Base-by-base conservation (phyloP, 2,113 vertebrate genomes). In the Caloenas nicobarica region DNA sequence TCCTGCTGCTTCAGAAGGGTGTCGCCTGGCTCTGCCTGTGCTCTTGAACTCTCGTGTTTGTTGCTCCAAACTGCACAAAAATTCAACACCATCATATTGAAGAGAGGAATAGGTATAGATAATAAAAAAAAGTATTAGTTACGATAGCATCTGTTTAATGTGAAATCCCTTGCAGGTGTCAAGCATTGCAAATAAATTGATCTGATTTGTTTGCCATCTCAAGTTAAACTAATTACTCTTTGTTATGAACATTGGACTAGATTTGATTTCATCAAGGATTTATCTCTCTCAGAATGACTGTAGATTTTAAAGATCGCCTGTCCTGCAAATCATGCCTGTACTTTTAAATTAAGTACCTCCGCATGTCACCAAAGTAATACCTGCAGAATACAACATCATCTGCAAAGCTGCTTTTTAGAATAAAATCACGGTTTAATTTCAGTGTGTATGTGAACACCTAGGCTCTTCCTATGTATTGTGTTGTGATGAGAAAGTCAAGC, bases 101-200 rank as follows among this genome's bases (percentile, higher is more conserved):
- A 60, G 70, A 53, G 10, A 18, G 14, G 48, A 40, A 15, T 12
- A 58, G 34, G 19, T 36, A 51, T 21, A 78, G 54, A 13, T 33
- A 40, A 4, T n/a, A 56, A 72, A 90, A 65, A 44, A 13, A 1
- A 14, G 28, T 14, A 7, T 12, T 16, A 1, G 25, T 65, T 73
- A 40, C 68, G 0, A 0, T 7, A 56, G 34, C 48, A 77, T 7
- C 6, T 8, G 9, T 33, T 42, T 91, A 0, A 0, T 54, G 42
- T 51, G 74, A 58, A 92, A 92, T 76, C 66, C 28, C 21, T 2
- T 17, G 12, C 11, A 58, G 62, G 44, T 38, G 31, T 53, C 46
- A 70, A 48, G 24, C 22, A 34, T 21, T 66, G 24, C 60, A 53
- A 53, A 50, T 48, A 36, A 57, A 78, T 60, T 31, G 25, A 36